Conservation (phyloP, 2,888 invertebrate species). For the Griposia aprilina region DNA sequence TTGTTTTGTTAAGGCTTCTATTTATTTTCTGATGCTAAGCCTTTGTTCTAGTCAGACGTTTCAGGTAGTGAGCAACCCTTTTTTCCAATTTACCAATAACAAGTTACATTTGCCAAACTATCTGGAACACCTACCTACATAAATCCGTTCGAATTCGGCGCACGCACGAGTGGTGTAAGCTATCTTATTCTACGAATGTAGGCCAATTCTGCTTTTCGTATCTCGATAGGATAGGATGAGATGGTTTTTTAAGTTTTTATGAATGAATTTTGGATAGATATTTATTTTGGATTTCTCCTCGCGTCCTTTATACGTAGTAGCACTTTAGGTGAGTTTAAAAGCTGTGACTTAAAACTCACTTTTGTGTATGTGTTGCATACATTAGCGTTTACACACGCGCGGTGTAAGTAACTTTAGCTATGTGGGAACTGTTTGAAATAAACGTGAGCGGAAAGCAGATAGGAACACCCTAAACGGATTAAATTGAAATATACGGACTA, state of each 20-base stretch:
- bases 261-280: constrained; percentile 45
- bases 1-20: constrained; percentile 66
- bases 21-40: constrained; percentile 70
- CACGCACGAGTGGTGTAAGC: constrained; percentile 60
- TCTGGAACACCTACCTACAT: constrained; percentile 62
- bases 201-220: constrained; percentile 56
- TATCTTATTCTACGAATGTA: constrained; percentile 58
- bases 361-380: constrained; percentile 20
- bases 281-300: constrained; percentile 16
- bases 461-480: constrained; percentile 43
- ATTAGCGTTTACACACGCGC: constrained; percentile 10
- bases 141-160: constrained; percentile 68
- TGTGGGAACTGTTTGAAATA: constrained; percentile 23
- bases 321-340: constrained; percentile 35
- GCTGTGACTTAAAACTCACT: constrained; percentile 7
- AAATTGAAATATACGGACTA: constrained; percentile 51
- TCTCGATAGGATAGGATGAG: constrained; percentile 43
- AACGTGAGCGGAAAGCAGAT: constrained; percentile 49
- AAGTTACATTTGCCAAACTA: constrained; percentile 70
- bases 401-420: constrained; percentile 30
- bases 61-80: constrained; percentile 73
- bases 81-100: constrained; percentile 74
- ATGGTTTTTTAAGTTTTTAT: constrained; percentile 33
- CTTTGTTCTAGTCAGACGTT: constrained; percentile 69
- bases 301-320: constrained; percentile 21